Evolutionary conservation across 2,797 vertebrate genomes (phyloP).

Genomic region (Protonibea diacanthus): DNA sequence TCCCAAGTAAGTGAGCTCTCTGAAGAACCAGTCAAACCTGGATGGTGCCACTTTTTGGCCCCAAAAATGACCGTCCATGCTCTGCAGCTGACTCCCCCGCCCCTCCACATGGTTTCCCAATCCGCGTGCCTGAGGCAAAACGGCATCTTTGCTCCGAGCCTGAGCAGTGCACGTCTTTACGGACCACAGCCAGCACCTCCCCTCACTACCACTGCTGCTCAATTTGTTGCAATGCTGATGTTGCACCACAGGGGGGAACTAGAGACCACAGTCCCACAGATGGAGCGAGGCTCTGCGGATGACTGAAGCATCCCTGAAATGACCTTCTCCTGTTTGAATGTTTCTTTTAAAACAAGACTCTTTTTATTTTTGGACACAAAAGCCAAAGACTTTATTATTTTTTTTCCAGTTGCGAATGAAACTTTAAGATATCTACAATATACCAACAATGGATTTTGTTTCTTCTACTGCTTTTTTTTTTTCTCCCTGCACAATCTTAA

Average conservation of each 20-base stretch:
- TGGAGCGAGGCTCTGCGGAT: constrained; percentile 26
- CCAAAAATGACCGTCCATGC: constrained; percentile 13
- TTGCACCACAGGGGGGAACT: constrained; percentile 67
- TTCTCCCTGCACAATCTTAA: constrained; percentile 75
- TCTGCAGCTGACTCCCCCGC: constrained; percentile 8
- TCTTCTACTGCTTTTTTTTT: constrained; percentile 38
- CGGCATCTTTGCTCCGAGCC: constrained; percentile 23
- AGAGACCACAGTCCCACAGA: constrained; percentile 52
- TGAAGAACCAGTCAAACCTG: constrained; percentile 26
- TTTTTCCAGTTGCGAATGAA: constrained; percentile 53
- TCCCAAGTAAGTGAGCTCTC: constrained; percentile 12
- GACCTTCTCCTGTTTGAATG: constrained; percentile 67
- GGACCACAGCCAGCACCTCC: constrained; percentile 19
- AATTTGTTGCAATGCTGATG: constrained; percentile 53
- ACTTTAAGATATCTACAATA: constrained; percentile 43
- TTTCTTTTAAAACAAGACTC: constrained; percentile 63
- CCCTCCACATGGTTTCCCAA: constrained; percentile 19
- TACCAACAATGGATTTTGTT: constrained; percentile 51
- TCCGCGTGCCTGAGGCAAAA: neutral
- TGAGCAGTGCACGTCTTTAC: constrained; percentile 30
- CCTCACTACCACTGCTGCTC: constrained; percentile 43
- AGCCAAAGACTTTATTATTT: constrained; percentile 77
- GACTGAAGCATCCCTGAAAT: constrained; percentile 41
- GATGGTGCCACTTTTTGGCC: neutral
- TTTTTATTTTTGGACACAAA: constrained; percentile 69